Base-by-base conservation (phyloP, 2,797 vertebrate genomes). In the Lacerta agilis region DNA sequence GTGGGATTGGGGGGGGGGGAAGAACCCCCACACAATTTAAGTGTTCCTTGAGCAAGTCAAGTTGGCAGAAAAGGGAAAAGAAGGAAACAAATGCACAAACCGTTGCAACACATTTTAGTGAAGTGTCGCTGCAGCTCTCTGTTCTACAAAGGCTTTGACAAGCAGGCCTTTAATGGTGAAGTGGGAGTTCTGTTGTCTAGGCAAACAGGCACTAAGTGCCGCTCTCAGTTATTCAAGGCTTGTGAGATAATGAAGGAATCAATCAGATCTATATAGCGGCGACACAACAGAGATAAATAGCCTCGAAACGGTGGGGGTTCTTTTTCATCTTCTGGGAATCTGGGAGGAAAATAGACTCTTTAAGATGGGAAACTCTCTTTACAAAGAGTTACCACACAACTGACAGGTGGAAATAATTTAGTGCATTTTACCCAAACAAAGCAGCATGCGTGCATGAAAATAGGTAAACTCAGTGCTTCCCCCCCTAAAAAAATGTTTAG, bases 231-330 rank as follows among this genome's bases (percentile, higher is more conserved):
- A 90, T 91, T 90, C 76, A 89, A 80, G 86, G 79, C 67, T 91
- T 83, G 83, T 90, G 94, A 89, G 90, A 91, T 94, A 94, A 94
- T 94, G 91, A 90, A 90, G 91, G 85, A 93, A 94, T 95, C 89
- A 91, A 94, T 95, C 92, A 94, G 89, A 91, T 92, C 82, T 82
- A 91, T 66, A 64, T 89, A 93, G 88, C 41, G 81, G 45, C 94
- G 94, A 93, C 90, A 94, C 88, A 92, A 94, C 90, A 87, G 83
- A 93, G 91, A 89, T 87, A 89, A 91, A 95, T 93, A 94, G 91
- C 87, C 88, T 76, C 83, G 23, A 64, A 64, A 91, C 17, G 38
- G 36, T 36, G 9, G 5, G 43, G 72, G 10, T 55, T 23, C n/a
- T 11, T 27, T 41, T 69, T 82, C 67, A 43, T 87, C 66, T 92